Conservation (phyloP, 2,113 vertebrate species). For the Gorilla gorilla region DNA sequence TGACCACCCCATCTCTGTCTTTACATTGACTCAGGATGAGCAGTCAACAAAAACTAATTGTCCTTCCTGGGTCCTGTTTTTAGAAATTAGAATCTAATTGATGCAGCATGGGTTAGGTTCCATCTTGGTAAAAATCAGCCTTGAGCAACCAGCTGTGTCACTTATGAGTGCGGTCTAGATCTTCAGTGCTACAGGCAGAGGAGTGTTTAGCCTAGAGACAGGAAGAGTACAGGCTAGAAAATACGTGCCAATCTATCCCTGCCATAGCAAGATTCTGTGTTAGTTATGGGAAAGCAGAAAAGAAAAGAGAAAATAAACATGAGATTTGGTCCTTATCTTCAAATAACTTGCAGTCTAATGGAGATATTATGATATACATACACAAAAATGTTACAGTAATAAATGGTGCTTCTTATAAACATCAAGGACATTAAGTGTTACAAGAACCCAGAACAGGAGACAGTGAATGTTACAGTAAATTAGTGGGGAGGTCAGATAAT, state of each 20-base stretch:
- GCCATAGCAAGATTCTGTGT: not conserved
- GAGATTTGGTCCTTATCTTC: not conserved
- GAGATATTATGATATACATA: not conserved
- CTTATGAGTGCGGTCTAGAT: not conserved
- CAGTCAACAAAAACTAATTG: not conserved
- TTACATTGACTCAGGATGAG: not conserved
- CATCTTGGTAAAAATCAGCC: not conserved
- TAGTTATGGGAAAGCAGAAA: not conserved
- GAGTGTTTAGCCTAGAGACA: not conserved
- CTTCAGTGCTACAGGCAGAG: not conserved
- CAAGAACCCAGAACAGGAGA: not conserved
- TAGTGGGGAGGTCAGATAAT: not conserved
- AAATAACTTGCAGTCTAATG: not conserved
- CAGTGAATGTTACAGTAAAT: not conserved
- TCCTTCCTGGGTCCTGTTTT: not conserved
- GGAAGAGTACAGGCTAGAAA: too few relatives aligned
- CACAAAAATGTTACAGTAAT: not conserved
- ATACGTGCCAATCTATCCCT: not conserved
- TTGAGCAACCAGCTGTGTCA: not conserved
- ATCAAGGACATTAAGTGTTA: not conserved
- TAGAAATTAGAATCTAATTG: not conserved
- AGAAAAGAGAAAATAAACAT: not conserved
- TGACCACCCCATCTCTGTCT: not conserved
- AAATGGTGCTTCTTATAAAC: not conserved
- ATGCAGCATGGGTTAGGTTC: not conserved